Base-by-base conservation (phyloP, 1,140 invertebrate genomes). In the Trachymyrmex cornetzi region DNA sequence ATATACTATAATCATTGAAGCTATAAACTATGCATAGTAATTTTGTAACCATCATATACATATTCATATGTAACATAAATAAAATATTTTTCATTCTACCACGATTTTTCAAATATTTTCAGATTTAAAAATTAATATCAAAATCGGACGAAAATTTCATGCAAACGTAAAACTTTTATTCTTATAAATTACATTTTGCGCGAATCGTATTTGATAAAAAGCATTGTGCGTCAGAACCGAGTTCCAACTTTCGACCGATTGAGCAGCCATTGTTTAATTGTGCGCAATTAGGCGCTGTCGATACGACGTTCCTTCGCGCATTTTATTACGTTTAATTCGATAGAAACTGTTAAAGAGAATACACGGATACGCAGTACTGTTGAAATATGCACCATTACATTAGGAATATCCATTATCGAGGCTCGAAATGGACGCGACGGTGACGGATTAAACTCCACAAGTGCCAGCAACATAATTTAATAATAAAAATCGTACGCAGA, bases 361-460 rank as follows among this genome's bases (percentile, higher is more conserved):
- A 38, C 48, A 11, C 48, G n/a, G 34, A 14, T 24, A 24, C 30
- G 14, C 14, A 69, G 48, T 27, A 16, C 22, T 11, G n/a, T 34
- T 55, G 64, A 44, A 77, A 63, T 44, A 63, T 53, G 48, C n/a
- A 16, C 14, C 63, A 55, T 69, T 55, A 67, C 27, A 55, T 69
- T 69, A 69, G 22, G 44, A 38, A 44, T n/a, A 81, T 81, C 77
- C 64, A 81, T 81, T 67, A 81, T 27, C 30, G 48, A 22, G 22
- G n/a, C 16, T 77, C 16, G 34, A 77, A 77, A 14, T 44, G 53
- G 27, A 80, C 44, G 24, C 48, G 77, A 81, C 64, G 50, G 48
- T 81, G 77, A 81, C 64, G 64, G 64, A 81, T 81, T 81, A 38
- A 81, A 53, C 57, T 16, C 44, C 22, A 4, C 48, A 34, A 34